Conservation (phyloP, 2,113 vertebrate species). For the Syrrhaptes paradoxus region DNA sequence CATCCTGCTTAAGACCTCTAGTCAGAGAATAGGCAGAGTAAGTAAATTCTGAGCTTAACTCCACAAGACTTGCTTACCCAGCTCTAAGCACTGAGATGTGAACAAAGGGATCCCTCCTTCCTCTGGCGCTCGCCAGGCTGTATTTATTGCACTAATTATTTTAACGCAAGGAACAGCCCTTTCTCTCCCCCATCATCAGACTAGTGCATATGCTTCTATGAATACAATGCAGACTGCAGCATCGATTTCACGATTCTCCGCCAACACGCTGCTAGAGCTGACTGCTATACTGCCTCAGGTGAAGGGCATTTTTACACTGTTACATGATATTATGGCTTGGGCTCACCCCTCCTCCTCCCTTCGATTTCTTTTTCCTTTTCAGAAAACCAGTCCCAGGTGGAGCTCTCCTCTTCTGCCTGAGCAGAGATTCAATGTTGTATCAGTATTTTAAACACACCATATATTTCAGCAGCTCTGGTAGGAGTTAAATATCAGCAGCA, state of each 20-base stretch:
- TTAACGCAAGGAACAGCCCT: conserved; percentile 10
- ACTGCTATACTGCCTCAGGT: not conserved
- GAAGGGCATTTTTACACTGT: not conserved
- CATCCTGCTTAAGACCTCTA: not conserved
- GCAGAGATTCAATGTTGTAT: not conserved
- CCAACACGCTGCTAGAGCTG: not conserved
- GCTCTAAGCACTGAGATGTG: not conserved
- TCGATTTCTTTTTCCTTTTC: not conserved
- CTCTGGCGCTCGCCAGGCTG: not conserved
- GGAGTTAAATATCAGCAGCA: conserved; percentile 16
- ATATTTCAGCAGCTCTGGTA: not conserved
- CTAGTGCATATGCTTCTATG: not conserved
- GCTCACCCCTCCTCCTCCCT: not conserved
- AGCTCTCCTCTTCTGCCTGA: not conserved
- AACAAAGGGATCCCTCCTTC: conserved; percentile 30
- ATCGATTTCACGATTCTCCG: not conserved
- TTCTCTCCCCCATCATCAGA: not conserved
- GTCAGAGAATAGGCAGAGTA: not conserved
- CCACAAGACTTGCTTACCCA: not conserved
- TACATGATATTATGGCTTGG: not conserved
- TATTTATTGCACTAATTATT: conserved; percentile 52
- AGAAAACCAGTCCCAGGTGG: not conserved
- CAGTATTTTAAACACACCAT: not conserved
- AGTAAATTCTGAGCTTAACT: not conserved
- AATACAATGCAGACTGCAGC: not conserved